Conservation (phyloP, 2,888 invertebrate species). For the Aelia acuminata region DNA sequence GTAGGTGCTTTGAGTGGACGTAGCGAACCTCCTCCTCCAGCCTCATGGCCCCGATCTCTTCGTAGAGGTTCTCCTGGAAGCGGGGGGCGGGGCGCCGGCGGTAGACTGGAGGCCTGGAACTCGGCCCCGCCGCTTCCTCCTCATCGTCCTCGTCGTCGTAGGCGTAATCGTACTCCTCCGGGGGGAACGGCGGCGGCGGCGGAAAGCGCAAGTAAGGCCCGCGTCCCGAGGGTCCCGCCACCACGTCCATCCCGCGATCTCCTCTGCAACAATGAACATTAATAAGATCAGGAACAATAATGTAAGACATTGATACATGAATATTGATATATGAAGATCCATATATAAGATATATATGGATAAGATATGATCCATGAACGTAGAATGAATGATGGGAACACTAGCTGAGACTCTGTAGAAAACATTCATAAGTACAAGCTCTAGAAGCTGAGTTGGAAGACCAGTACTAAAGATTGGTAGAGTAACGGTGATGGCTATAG, state of each 20-base stretch:
- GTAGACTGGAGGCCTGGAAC: conserved; percentile 7
- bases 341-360: no score
- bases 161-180: conserved; percentile 81
- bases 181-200: conserved; percentile 81
- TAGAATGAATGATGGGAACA: no score
- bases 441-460: no score
- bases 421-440: no score
- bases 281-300: no score
- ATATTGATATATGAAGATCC: no score
- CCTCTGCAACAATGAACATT: not conserved
- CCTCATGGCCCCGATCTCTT: conserved; percentile 80
- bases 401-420: no score
- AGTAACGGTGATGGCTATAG: no score
- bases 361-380: no score
- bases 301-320: no score
- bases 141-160: conserved; percentile 78
- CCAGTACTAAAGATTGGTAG: no score
- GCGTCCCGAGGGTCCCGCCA: conserved; percentile 64
- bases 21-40: conserved; percentile 88
- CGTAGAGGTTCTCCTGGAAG: conserved; percentile 88
- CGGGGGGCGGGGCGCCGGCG: conserved; percentile 76
- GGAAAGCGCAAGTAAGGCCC: conserved; percentile 77
- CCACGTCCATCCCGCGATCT: conserved; percentile 55
- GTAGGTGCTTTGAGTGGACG: conserved; percentile 85
- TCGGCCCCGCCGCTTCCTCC: not conserved